phyloP scores from a whole-genome alignment of 2,113 vertebrate genomes.

The Odocoileus virginianus region DNA sequence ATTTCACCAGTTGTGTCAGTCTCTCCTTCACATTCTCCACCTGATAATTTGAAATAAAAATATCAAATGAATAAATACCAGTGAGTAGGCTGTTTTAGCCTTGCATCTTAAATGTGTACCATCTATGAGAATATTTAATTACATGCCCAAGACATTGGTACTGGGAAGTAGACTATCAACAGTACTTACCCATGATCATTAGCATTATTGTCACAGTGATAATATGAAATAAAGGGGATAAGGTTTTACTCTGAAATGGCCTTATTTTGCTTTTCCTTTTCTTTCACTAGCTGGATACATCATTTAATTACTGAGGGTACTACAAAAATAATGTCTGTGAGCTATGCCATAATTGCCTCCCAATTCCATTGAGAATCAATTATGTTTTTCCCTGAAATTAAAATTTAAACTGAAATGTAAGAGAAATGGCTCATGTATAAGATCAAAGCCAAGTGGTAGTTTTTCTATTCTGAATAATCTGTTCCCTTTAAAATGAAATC shows the following conservation, averaged over 20 bases:
- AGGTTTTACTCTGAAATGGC: not conserved
- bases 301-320: conserved; percentile 29
- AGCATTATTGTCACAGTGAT: not conserved
- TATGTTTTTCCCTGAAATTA: conserved; percentile 12
- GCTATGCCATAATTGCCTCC: not conserved
- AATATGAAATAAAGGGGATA: not conserved
- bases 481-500: not conserved
- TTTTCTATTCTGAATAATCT: not conserved
- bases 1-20: not conserved
- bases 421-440: not conserved
- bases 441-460: not conserved
- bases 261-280: not conserved
- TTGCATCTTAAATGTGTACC: not conserved
- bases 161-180: not conserved
- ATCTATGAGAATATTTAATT: not conserved
- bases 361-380: not conserved
- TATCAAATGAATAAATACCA: not conserved
- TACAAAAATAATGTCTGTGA: not conserved
- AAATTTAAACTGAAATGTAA: not conserved
- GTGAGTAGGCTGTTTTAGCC: not conserved
- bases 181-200: not conserved
- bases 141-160: not conserved
- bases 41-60: not conserved
- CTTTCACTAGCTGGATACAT: not conserved
- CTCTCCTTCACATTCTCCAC: not conserved